phyloP scores from a whole-genome alignment of 2,888 invertebrate species.

The Lithosia quadra region DNA sequence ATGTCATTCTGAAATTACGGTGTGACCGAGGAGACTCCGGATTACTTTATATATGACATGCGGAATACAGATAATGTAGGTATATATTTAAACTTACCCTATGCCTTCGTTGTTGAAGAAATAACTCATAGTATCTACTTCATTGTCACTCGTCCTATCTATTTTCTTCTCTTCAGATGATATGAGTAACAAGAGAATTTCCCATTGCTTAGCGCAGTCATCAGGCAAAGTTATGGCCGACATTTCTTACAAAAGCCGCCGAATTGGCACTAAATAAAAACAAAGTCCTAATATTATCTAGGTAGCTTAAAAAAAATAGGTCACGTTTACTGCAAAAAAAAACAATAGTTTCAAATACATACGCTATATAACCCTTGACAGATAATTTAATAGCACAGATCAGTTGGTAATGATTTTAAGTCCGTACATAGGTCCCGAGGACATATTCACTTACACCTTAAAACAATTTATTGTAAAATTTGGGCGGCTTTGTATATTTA shows the following conservation, averaged over 20 bases:
- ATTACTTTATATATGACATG: no score
- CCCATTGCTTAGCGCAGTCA: conserved; percentile 80
- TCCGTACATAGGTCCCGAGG: background rate
- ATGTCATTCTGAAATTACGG: no score
- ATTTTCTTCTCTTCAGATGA: conserved; percentile 80
- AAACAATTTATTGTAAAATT: conserved; percentile 6
- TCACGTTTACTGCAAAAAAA: background rate
- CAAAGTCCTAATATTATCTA: background rate
- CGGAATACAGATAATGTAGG: background rate
- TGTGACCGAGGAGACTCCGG: no score
- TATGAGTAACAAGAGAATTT: conserved; percentile 39
- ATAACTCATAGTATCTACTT: conserved; percentile 77
- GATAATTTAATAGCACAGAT: conserved; percentile 3
- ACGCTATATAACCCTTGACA: background rate
- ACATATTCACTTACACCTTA: background rate
- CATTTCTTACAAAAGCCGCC: conserved; percentile 50
- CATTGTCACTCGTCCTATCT: conserved; percentile 72
- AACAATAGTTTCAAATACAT: background rate
- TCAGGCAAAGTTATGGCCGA: conserved; percentile 67
- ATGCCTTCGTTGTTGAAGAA: conserved; percentile 76
- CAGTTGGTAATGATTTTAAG: background rate
- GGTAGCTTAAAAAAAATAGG: background rate
- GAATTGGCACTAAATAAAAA: background rate
- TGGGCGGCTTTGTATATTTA: background rate
- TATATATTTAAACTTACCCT: conserved; percentile 52